Conservation (phyloP, 2,797 vertebrate genomes). For the Onychomys torridus region DNA sequence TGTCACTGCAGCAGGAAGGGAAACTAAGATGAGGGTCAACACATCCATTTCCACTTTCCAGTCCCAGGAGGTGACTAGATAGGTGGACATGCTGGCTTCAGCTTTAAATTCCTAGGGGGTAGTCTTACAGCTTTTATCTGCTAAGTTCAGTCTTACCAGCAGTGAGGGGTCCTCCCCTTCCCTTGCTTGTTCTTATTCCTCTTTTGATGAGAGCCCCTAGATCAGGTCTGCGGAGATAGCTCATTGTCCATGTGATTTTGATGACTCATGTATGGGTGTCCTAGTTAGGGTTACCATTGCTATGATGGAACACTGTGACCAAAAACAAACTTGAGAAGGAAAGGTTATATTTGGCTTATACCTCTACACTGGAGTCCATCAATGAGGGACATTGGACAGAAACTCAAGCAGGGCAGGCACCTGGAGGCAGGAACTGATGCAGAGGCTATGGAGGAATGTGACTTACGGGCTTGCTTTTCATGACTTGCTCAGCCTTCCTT, state of each 20-base stretch:
- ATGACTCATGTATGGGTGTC: background rate
- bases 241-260: no score
- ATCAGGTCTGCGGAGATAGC: accelerated
- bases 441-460: background rate
- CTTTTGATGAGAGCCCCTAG: background rate
- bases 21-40: background rate
- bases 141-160: accelerated
- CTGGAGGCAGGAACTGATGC: background rate
- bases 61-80: background rate
- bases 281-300: background rate
- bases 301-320: background rate
- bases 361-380: no score
- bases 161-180: background rate
- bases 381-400: background rate
- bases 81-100: background rate
- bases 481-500: background rate
- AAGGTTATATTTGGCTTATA: background rate
- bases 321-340: background rate
- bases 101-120: background rate
- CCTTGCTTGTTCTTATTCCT: no score
- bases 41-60: background rate
- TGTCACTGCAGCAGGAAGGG: background rate
- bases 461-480: background rate
- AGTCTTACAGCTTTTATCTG: accelerated
- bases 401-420: background rate